Evolutionary conservation across 1,140 invertebrate species (phyloP).

Genomic region (Onthophagus taurus): DNA sequence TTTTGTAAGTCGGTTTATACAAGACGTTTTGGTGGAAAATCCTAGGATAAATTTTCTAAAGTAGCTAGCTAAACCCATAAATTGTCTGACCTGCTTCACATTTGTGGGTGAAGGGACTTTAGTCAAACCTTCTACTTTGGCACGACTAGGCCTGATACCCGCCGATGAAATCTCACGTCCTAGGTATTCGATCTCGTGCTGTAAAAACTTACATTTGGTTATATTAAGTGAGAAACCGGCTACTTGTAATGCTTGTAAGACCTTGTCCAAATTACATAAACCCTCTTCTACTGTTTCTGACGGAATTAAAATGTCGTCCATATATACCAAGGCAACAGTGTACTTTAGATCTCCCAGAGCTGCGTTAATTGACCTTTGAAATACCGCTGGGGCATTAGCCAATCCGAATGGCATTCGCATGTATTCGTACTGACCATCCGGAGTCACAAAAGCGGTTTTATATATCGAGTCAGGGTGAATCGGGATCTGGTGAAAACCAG

Average conservation of each 20-base stretch:
- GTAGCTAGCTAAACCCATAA: conserved; percentile 35
- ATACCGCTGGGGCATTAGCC: conserved; percentile 27
- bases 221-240: conserved; percentile 11
- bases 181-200: conserved; percentile 17
- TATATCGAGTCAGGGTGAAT: conserved; percentile 11
- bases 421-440: conserved; percentile 28
- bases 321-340: conserved; percentile 12
- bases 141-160: conserved; percentile 13
- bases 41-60: conserved; percentile 28
- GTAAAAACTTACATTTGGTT: conserved; percentile 14
- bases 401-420: conserved; percentile 29
- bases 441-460: conserved; percentile 16
- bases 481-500: conserved; percentile 19
- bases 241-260: conserved; percentile 5
- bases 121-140: conserved; percentile 19
- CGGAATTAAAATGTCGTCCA: conserved; percentile 19
- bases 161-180: conserved; percentile 14
- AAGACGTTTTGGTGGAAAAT: background rate
- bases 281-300: conserved; percentile 9
- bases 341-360: conserved; percentile 9
- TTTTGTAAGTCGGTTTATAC: conserved; percentile 1
- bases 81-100: conserved; percentile 28
- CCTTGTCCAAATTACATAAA: conserved; percentile 11
- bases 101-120: conserved; percentile 16
- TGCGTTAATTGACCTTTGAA: conserved; percentile 18